Conservation (phyloP, 2,113 vertebrate genomes). For the Psittacus erithacus region DNA sequence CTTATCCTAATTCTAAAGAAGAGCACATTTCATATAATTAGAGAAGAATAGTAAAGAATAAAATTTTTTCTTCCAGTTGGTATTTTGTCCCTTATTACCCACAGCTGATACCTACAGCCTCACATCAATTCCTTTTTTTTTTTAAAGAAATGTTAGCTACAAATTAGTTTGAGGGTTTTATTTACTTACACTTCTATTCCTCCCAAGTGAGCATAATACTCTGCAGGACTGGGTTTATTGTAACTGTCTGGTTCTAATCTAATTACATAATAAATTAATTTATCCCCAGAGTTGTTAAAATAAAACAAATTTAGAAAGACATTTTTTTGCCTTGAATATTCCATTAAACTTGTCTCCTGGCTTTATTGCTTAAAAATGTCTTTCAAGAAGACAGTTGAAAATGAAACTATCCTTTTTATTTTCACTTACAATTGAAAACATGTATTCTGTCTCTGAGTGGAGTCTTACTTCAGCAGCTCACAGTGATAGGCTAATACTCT, state of each 20-base stretch:
- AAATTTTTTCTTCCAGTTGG: not conserved
- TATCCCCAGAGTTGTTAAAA: not conserved
- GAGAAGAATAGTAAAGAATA: not conserved
- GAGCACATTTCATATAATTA: not conserved
- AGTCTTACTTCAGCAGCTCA: not conserved
- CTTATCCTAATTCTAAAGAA: conserved; percentile 22
- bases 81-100: not conserved
- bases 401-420: not conserved
- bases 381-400: not conserved
- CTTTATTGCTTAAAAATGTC: not conserved
- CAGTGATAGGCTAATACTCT: not conserved
- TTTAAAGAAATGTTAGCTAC: not conserved
- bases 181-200: conserved; percentile 43
- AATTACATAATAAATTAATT: conserved; percentile 11
- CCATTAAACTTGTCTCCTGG: not conserved
- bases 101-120: not conserved
- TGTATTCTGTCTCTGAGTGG: not conserved
- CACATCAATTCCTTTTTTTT: not conserved
- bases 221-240: conserved; percentile 41
- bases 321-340: not conserved
- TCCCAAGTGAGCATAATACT: conserved; percentile 23
- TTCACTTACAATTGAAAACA: not conserved
- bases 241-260: conserved; percentile 32
- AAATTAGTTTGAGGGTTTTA: conserved; percentile 6
- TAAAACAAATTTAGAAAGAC: not conserved